phyloP scores from a whole-genome alignment of 2,888 invertebrate species.

The Notodonta ziczac region DNA sequence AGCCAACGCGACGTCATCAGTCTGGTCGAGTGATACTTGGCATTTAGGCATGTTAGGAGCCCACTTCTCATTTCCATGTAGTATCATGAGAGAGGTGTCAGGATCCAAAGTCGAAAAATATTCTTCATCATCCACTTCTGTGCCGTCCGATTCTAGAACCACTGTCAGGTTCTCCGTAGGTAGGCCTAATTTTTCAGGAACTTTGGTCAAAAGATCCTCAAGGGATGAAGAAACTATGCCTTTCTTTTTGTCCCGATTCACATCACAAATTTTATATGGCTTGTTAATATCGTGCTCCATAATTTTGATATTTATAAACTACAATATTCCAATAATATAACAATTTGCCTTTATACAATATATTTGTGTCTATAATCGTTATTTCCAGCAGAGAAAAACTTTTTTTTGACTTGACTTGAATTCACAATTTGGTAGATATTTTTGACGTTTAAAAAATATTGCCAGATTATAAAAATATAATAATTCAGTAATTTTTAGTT shows the following conservation, averaged over 20 bases:
- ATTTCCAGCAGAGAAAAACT: not conserved
- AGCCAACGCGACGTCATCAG: constrained; percentile 81
- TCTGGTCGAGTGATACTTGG: constrained; percentile 85
- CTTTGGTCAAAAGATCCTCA: constrained; percentile 90
- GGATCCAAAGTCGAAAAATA: constrained; percentile 96
- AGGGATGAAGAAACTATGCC: constrained; percentile 92
- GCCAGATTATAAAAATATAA: constrained; percentile 33
- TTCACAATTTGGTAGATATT: constrained; percentile 22
- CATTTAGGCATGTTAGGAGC: constrained; percentile 86
- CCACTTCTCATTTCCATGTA: constrained; percentile 92
- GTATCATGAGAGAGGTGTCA: constrained; percentile 93
- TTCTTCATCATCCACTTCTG: constrained; percentile 97
- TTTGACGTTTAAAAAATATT: constrained; percentile 35
- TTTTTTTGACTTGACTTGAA: not conserved
- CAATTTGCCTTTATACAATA: no score
- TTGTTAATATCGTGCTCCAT: constrained; percentile 86
- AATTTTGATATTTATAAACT: constrained; percentile 29
- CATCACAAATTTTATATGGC: constrained; percentile 92
- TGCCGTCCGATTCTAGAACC: constrained; percentile 96
- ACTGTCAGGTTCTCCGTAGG: constrained; percentile 89
- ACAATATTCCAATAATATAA: not conserved
- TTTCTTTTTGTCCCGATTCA: constrained; percentile 91
- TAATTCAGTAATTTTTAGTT: no score
- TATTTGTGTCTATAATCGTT: no score
- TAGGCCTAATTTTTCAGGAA: constrained; percentile 89